These are phyloP conservation scores for Xestoiulus laeticollis DNA, from an alignment of 2,888 invertebrate genomes.

Conservation along the genomic window DNA sequence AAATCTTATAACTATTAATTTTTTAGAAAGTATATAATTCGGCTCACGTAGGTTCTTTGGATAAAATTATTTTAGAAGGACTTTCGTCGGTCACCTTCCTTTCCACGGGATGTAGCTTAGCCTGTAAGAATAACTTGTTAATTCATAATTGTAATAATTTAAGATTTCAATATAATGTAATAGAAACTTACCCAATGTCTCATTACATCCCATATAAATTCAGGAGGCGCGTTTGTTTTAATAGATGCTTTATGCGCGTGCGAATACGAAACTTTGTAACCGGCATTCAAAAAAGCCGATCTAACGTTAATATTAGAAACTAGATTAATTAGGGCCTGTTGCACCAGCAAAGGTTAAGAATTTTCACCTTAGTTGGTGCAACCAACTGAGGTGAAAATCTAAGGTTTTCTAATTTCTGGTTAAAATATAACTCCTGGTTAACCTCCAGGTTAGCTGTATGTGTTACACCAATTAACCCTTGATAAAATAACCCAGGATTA, in stretches of 20 bases:
- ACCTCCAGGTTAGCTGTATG: too few species aligned
- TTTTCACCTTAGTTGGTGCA: too few species aligned
- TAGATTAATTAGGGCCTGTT: too few species aligned
- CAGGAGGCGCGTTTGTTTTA: conserved; percentile 90
- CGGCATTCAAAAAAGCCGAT: conserved; percentile 89
- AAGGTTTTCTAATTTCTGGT: too few species aligned
- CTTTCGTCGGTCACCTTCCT: conserved; percentile 53
- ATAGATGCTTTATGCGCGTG: conserved; percentile 88
- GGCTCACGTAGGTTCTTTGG: conserved; percentile 59
- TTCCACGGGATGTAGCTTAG: conserved; percentile 59
- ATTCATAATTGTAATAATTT: neutral
- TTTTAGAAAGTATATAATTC: neutral
- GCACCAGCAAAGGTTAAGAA: too few species aligned
- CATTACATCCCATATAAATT: conserved; percentile 91
- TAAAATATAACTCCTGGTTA: too few species aligned
- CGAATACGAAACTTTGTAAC: conserved; percentile 89
- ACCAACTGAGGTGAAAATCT: too few species aligned
- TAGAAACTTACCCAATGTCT: conserved; percentile 73
- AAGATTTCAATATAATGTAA: too few species aligned
- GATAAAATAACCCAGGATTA: too few species aligned
- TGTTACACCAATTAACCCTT: too few species aligned
- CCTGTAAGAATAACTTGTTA: conserved; percentile 10
- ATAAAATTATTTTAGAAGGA: conserved; percentile 67
- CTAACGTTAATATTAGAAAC: conserved; percentile 66
- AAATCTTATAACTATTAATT: neutral